Base-by-base conservation (phyloP, 2,888 invertebrate genomes). In the Melinaea marsaeus region DNA sequence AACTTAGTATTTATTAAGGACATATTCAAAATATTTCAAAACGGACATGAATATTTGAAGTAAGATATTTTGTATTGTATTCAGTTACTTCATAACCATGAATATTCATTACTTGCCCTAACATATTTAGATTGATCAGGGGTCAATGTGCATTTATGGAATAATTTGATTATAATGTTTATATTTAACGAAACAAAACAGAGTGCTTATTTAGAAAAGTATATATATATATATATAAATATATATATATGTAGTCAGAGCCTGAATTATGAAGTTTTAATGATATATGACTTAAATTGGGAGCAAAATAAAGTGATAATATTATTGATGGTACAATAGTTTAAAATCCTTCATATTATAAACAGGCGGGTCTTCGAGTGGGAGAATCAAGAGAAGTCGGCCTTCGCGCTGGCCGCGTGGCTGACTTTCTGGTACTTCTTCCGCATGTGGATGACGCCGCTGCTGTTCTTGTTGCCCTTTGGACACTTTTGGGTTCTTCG, bases 391-490 rank as follows among this genome's bases (percentile, higher is more conserved):
- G 86, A 88, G 66, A 75, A 83, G 65, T 87, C 84, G 0, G 78
- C 79, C 5, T 69, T 84, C 54, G 86, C 85, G 34, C 72, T 90
- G 65, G 67, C 75, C 2, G 80, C 68, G 2, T 90, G 90, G 90
- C 73, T 89, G 2, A 68, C 76, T 4, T 90, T 90, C 70, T 90
- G 90, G 89, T 83, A 81, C 69, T 79, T 84, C 75, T 86, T 88
- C 70, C 73, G 82, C 46, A 77, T 86, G 78, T 90, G 90, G 90
- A 88, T 89, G 89, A 78, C 84, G 9, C 90, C 89, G 1, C 70
- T 90, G 9, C 64, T 86, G 35, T 65, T 85, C 5, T 66, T 84
- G 0, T 61, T 80, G 35, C 88, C 88, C 0, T 89, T 90, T 65
- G 55, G 82, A 13, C 87, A 86, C 70, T 83, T 79, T 69, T 88